Conservation (phyloP, 2,113 vertebrate genomes). For the Syngnathus typhle region DNA sequence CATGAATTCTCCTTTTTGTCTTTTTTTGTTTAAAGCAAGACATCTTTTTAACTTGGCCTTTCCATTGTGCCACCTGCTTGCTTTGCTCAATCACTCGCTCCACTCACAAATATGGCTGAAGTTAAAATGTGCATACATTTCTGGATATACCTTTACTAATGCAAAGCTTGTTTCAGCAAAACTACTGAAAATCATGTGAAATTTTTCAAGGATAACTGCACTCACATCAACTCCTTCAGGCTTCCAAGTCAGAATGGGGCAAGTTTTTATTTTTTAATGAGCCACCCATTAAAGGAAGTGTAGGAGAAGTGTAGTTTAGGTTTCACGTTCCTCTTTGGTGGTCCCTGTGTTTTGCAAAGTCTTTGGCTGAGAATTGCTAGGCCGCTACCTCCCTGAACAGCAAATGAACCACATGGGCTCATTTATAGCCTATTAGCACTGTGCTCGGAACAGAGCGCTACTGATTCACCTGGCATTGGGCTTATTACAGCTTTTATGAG, state of each 20-base stretch:
- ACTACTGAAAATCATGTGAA: neutral
- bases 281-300: constrained; percentile 22
- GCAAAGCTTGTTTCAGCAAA: too few species aligned
- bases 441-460: constrained; percentile 56
- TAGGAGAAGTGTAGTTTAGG: constrained; percentile 30
- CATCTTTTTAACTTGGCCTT: too few species aligned
- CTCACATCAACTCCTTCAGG: neutral
- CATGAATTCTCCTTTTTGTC: too few species aligned
- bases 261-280: constrained; percentile 23
- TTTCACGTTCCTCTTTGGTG: constrained; percentile 54
- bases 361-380: constrained; percentile 29
- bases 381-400: constrained; percentile 47
- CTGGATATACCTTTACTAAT: too few species aligned
- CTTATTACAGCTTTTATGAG: constrained; percentile 60
- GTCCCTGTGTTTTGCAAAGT: constrained; percentile 34
- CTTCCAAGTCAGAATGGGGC: neutral
- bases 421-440: constrained; percentile 71
- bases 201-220: constrained; percentile 6
- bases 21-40: too few species aligned
- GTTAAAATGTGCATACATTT: too few species aligned
- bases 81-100: too few species aligned
- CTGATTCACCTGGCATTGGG: constrained; percentile 52
- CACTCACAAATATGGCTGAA: too few species aligned
- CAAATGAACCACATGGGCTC: constrained; percentile 72
- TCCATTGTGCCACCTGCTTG: too few species aligned